These are phyloP conservation scores for Limanda limanda DNA, from an alignment of 2,113 vertebrate genomes.

Conservation along the genomic window DNA sequence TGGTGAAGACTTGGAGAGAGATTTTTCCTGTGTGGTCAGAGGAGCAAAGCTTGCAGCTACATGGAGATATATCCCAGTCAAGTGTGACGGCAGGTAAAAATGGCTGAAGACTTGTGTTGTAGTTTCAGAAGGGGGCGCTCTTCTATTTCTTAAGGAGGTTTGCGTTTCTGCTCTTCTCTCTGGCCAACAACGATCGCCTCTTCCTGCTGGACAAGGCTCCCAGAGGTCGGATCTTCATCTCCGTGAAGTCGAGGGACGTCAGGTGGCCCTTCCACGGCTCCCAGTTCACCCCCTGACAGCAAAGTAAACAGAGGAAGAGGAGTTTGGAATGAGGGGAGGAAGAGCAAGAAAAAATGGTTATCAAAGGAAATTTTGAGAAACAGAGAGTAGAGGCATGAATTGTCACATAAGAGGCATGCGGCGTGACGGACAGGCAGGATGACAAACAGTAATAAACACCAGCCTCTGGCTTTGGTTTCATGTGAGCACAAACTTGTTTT, in stretches of 20 bases:
- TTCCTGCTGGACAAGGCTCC: constrained; percentile 76
- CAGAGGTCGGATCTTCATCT: constrained; percentile 87
- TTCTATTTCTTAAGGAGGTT: constrained; percentile 31
- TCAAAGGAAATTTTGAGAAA: not conserved
- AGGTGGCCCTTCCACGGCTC: constrained; percentile 92
- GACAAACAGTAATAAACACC: constrained; percentile 63
- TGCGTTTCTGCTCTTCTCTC: constrained; percentile 52
- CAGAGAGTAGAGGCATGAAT: not conserved
- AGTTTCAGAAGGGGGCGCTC: not conserved
- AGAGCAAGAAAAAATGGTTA: not conserved
- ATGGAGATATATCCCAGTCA: not conserved
- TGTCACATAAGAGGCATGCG: constrained; percentile 1
- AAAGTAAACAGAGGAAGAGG: constrained; percentile 7
- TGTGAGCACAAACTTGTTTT: constrained; percentile 62
- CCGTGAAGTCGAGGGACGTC: constrained; percentile 88
- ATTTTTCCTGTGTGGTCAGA: not conserved
- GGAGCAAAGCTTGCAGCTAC: not conserved
- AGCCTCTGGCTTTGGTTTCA: constrained; percentile 62
- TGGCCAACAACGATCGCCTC: constrained; percentile 75
- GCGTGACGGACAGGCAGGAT: constrained; percentile 40
- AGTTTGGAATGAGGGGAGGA: not conserved
- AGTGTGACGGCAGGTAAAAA: constrained; percentile 29
- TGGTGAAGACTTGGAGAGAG: not conserved
- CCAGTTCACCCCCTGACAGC: constrained; percentile 89
- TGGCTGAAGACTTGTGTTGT: not conserved